Base-by-base conservation (phyloP, 2,888 invertebrate genomes). In the Gari tellinella region DNA sequence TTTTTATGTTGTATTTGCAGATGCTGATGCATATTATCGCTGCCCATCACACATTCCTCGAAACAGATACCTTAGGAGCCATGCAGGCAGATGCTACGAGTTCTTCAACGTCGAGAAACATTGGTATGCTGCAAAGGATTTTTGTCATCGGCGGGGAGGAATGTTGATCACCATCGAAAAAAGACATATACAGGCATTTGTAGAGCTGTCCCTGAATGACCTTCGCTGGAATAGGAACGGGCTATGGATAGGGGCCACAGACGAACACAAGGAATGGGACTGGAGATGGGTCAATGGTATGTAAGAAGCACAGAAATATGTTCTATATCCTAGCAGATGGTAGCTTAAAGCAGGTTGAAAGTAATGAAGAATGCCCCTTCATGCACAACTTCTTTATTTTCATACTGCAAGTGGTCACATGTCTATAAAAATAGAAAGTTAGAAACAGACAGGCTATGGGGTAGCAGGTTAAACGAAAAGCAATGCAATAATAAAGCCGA, bases 231-330 rank as follows among this genome's bases (percentile, higher is more conserved):
- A 63, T 1, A 82, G 78, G 31, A 85, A 87, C 49, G 88, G 88
- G 4, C 72, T 89, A 19, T 90, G 90, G 90, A 86, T 90, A 17
- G 90, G 90, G n/a, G 86, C 88, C 0, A 77, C 86, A 15, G 90
- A 90, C 63, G 51, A 60, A 10, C 49, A 78, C n/a, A 53, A 72
- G 7, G 89, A 90, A 52, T 61, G 77, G 46, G 31, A 72, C 19
- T 90, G 87, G 86, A 63, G 75, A 52, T 90, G 90, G 90, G 78
- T 85, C 0, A 82, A 84, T 46, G 86, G 89, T 88, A 66, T 19
- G 53, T 25, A 49, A 5, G 5, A 17, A 37, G 0, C 26, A 25
- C 21, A 12, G 7, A 7, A 7, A 23, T 5, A 43, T 43, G 19
- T 43, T 5, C 17, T 5, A 43, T 43, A 17, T 8, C 5, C n/a